Evolutionary conservation across 2,888 invertebrate species (phyloP).

Genomic region (Spilosoma lubricipeda): DNA sequence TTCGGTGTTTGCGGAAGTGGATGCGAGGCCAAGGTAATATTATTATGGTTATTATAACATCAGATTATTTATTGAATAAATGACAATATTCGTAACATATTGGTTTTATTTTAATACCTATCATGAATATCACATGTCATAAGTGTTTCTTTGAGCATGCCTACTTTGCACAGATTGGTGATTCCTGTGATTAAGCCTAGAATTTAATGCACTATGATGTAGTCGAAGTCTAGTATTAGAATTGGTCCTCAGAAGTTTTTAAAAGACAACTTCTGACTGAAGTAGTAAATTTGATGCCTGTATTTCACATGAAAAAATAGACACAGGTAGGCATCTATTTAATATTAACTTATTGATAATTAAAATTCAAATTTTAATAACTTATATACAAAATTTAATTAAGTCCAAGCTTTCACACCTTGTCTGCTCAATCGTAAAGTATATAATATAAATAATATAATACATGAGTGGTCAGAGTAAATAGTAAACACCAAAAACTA

Average conservation of each 20-base stretch:
- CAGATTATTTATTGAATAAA: constrained; percentile 80
- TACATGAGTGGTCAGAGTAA: too few relatives aligned
- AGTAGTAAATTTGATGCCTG: background rate
- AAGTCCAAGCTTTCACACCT: too few relatives aligned
- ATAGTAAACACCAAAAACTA: background rate
- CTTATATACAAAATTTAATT: too few relatives aligned
- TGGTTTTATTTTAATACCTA: constrained; percentile 39
- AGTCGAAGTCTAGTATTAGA: background rate
- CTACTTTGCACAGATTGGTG: background rate
- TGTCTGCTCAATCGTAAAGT: too few relatives aligned
- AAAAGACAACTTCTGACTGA: background rate
- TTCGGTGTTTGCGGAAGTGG: constrained; percentile 71
- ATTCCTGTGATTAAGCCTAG: background rate
- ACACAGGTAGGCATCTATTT: too few relatives aligned
- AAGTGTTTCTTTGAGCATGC: too few relatives aligned
- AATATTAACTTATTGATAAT: too few relatives aligned
- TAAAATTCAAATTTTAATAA: too few relatives aligned
- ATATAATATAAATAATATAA: too few relatives aligned
- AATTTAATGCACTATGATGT: background rate
- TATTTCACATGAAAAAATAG: too few relatives aligned
- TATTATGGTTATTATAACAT: constrained; percentile 66
- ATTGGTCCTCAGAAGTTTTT: background rate
- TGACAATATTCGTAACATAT: constrained; percentile 71
- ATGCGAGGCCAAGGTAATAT: constrained; percentile 70
- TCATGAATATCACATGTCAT: background rate